Conservation (phyloP, 2,888 invertebrate species). For the Aphidius colemani region DNA sequence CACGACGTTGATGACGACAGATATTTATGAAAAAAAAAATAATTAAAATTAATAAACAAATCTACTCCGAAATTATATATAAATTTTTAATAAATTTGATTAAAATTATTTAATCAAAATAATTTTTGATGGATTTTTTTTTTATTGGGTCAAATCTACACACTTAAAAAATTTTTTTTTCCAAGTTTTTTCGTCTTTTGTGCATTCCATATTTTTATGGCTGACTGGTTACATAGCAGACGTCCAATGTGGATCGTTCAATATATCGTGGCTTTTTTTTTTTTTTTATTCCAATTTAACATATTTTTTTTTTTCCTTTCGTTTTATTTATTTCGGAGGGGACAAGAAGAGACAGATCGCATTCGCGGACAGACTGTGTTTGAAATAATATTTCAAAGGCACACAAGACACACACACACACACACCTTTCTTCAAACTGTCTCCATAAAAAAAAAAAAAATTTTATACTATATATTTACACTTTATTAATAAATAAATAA, state of each 20-base stretch:
- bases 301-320: background rate
- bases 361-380: slow-evolving; percentile 27
- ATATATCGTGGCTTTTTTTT: background rate
- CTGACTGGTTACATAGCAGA: background rate
- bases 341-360: slow-evolving; percentile 20
- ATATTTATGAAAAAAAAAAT: too few relatives aligned
- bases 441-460: too few relatives aligned
- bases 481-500: background rate
- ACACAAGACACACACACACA: slow-evolving; percentile 21
- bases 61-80: background rate
- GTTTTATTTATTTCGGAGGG: slow-evolving; percentile 14
- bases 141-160: slow-evolving; percentile 22
- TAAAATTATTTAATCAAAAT: background rate
- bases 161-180: background rate
- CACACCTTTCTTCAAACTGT: too few relatives aligned
- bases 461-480: slow-evolving; percentile 7
- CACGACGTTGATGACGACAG: too few relatives aligned
- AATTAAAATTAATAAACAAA: too few relatives aligned
- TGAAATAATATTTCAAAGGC: slow-evolving; percentile 18
- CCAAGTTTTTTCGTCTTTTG: background rate
- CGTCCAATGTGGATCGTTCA: slow-evolving; percentile 9
- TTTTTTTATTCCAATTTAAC: too few relatives aligned
- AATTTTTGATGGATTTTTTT: background rate
- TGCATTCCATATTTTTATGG: background rate
- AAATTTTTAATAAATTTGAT: background rate